Evolutionary conservation across 2,797 vertebrate genomes (phyloP).

Genomic region (Scleropages formosus): DNA sequence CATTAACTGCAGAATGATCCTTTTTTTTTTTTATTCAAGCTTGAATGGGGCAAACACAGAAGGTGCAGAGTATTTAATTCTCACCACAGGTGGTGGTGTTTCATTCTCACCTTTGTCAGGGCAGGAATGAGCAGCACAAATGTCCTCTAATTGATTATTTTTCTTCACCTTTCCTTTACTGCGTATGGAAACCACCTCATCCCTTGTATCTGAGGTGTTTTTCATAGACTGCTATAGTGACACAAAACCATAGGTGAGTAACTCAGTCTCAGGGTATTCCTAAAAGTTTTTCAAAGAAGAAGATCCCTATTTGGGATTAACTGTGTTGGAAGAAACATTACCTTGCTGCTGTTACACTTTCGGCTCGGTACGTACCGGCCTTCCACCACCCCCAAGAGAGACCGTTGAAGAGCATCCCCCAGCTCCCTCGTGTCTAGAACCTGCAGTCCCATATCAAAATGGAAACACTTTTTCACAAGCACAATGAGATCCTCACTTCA

Average conservation of each 20-base stretch:
- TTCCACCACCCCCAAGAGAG: slow-evolving; percentile 57
- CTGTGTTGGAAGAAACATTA: slow-evolving; percentile 38
- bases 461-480: background rate
- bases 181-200: background rate
- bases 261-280: background rate
- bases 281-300: slow-evolving; percentile 50
- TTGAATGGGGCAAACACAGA: no score
- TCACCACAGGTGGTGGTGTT: background rate
- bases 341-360: slow-evolving; percentile 53
- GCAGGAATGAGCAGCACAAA: background rate
- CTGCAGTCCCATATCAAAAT: slow-evolving; percentile 48
- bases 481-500: background rate
- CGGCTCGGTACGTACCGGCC: slow-evolving; percentile 51
- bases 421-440: slow-evolving; percentile 61
- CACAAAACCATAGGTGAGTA: background rate
- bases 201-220: background rate
- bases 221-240: background rate
- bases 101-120: background rate
- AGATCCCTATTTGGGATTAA: slow-evolving; percentile 28
- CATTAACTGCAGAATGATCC: no score
- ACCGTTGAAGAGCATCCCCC: slow-evolving; percentile 49
- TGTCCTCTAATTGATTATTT: background rate
- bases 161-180: background rate
- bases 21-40: no score
- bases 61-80: no score